Base-by-base conservation (phyloP, 2,113 vertebrate species). In the Sylvilagus bachmani region DNA sequence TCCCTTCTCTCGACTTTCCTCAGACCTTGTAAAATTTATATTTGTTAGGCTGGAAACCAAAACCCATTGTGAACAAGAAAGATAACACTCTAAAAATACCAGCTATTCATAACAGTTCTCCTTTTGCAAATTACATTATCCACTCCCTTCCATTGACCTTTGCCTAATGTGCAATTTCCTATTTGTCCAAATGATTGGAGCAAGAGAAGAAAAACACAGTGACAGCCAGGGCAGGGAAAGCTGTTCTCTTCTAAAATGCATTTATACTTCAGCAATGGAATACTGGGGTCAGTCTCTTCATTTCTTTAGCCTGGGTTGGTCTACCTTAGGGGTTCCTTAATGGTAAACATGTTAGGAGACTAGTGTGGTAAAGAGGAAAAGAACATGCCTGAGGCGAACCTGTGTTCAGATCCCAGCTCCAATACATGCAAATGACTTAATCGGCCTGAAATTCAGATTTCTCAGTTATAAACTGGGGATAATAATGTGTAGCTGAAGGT, bases 151-250 rank as follows among this genome's bases (percentile, higher is more conserved):
- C 82, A 89, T 82, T 92, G 89, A 95, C 87, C 94, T 93, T 66
- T 64, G 62, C 86, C 51, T 95, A 51, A 89, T 53, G 87, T 70
- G 89, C 82, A 66, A 61, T 90, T 97, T 93, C 96, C 91, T 94
- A 95, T 97, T 96, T 90, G 95, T 97, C 85, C 96, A 96, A 95
- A 96, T 70, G 67, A 91, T 61, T 90, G 49, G 75, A 97, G 92
- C 75, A 62, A 81, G 73, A 89, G 62, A 70, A 95, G 90, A 93
- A 96, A 96, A 97, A 94, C 71, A 92, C 0, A 95, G 55, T 7
- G 33, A 69, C 10, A 55, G 91, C 79, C 87, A 80, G 82, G 51
- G 67, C 49, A 77, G 53, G 36, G 66, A 36, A 77, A 79, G 78
- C 25, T 6, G 73, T 86, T 92, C 13, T 87, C 87, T 78, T 55